phyloP scores from a whole-genome alignment of 2,888 invertebrate species.

The Syrphus vitripennis region DNA sequence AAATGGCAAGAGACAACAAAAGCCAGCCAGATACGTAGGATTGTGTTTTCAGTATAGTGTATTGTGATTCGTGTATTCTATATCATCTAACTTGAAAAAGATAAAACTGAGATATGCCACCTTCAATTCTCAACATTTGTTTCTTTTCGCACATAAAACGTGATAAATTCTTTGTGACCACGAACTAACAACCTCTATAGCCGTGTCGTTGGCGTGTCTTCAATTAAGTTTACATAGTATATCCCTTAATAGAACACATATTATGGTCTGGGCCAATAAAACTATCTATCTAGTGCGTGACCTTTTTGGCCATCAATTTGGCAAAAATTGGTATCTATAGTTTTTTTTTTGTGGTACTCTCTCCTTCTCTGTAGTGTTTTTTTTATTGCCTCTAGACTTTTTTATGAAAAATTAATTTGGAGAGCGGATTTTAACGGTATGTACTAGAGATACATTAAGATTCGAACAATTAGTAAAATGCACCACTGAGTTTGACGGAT shows the following conservation, averaged over 20 bases:
- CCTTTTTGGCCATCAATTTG: constrained; percentile 22
- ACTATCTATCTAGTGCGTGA: constrained; percentile 49
- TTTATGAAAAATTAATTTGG: background rate
- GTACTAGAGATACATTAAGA: too few species aligned
- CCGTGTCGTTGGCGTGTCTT: background rate
- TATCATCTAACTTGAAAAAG: background rate
- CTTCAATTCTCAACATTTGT: constrained; percentile 7
- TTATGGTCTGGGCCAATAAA: constrained; percentile 20
- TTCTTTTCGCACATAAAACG: constrained; percentile 50
- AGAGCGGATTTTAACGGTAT: too few species aligned
- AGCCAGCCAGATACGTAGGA: background rate
- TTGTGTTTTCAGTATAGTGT: background rate
- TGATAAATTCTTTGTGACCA: constrained; percentile 52
- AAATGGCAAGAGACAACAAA: constrained; percentile 9
- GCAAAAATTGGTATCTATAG: background rate
- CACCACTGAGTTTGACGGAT: too few species aligned
- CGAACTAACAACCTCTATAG: constrained; percentile 14
- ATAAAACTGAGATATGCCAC: background rate
- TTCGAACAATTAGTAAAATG: too few species aligned
- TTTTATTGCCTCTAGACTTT: background rate
- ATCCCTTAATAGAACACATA: background rate
- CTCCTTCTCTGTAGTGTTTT: background rate
- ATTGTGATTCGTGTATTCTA: background rate
- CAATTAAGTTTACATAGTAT: constrained; percentile 10
- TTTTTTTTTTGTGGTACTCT: background rate